These are phyloP conservation scores for Morelia viridis DNA, from an alignment of 2,797 vertebrate genomes.

Conservation along the genomic window DNA sequence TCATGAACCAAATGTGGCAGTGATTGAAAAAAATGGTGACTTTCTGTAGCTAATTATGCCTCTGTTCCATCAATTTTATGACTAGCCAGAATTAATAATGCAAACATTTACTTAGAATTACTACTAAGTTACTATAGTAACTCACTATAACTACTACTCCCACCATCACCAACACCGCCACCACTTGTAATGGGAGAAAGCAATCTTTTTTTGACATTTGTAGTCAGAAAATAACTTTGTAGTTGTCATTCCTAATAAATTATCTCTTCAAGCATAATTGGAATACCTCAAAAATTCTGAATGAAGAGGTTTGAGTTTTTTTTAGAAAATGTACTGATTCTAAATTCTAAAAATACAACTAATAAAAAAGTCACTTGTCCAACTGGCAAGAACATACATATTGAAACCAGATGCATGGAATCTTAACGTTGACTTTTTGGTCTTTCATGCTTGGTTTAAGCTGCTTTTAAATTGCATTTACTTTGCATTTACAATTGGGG, in stretches of 20 bases:
- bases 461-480: constrained; percentile 73
- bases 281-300: constrained; percentile 31
- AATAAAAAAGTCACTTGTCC: constrained; percentile 68
- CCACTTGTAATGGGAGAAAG: not conserved
- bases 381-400: constrained; percentile 63
- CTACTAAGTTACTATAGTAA: too few species aligned
- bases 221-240: constrained; percentile 31
- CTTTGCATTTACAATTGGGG: constrained; percentile 77
- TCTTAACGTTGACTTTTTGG: constrained; percentile 72
- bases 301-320: constrained; percentile 28
- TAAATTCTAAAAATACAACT: constrained; percentile 62
- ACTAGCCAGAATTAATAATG: constrained; percentile 41
- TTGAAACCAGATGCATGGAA: constrained; percentile 77
- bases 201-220: constrained; percentile 21
- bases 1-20: constrained; percentile 52
- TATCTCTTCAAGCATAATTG: constrained; percentile 24
- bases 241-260: constrained; percentile 38
- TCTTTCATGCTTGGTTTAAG: constrained; percentile 77
- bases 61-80: constrained; percentile 45
- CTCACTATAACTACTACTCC: not conserved
- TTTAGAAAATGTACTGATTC: constrained; percentile 55
- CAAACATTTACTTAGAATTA: constrained; percentile 13
- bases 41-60: constrained; percentile 38
- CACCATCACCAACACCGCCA: not conserved
- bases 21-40: constrained; percentile 41